Evolutionary conservation across 2,888 invertebrate genomes (phyloP).

Genomic region (Abrostola triplasia): DNA sequence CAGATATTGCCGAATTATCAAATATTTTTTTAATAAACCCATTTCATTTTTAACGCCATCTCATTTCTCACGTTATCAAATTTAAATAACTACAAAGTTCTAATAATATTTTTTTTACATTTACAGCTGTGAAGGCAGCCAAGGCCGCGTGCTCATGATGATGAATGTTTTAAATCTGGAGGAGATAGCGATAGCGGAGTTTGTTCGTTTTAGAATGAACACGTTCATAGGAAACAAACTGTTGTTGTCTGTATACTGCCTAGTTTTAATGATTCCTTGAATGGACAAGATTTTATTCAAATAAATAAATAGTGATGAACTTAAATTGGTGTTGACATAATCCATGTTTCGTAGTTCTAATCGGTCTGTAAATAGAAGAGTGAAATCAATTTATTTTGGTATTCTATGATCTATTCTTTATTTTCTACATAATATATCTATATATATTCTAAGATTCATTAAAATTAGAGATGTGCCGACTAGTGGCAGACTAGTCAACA

Average conservation of each 20-base stretch:
- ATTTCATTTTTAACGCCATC: not conserved
- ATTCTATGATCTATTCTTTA: constrained; percentile 28
- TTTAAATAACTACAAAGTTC: not conserved
- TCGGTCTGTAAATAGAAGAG: constrained; percentile 37
- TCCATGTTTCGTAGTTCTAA: constrained; percentile 6
- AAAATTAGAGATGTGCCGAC: too few species aligned
- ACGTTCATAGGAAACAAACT: constrained; percentile 17
- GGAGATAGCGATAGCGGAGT: constrained; percentile 52
- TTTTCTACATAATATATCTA: constrained; percentile 24
- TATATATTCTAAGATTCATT: too few species aligned
- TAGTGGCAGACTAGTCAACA: too few species aligned
- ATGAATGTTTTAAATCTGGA: constrained; percentile 52
- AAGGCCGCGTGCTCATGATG: constrained; percentile 86
- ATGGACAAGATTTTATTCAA: constrained; percentile 25
- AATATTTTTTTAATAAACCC: not conserved
- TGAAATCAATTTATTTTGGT: constrained; percentile 43
- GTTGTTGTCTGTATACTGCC: constrained; percentile 24
- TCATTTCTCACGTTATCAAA: not conserved
- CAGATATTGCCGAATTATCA: too few species aligned
- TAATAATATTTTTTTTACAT: constrained; percentile 15
- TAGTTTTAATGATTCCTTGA: constrained; percentile 13
- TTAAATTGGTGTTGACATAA: constrained; percentile 36
- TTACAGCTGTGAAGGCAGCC: constrained; percentile 85
- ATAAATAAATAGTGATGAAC: constrained; percentile 27
- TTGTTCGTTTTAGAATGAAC: constrained; percentile 84